Percentiles rank a stretch among this genome's conserved stretches.
These are phyloP conservation scores for Spodoptera picta DNA, from an alignment of 2,888 invertebrate species.

Conservation along the genomic window DNA sequence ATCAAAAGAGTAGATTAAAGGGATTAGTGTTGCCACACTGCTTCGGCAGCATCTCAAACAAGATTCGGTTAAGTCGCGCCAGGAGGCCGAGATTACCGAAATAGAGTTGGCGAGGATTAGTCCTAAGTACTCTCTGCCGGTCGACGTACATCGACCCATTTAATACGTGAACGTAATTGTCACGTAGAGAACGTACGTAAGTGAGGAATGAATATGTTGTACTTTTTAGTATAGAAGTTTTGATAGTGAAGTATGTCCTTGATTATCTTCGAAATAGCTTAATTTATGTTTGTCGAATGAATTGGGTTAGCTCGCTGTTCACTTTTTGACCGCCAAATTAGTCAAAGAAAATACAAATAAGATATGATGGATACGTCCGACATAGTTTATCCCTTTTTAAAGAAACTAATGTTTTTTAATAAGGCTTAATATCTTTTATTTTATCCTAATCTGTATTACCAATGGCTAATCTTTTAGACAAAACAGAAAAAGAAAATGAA, in stretches of 20 bases:
- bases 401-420: too few species aligned
- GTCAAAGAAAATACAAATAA: too few species aligned
- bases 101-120: slow-evolving; percentile 75
- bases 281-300: too few species aligned
- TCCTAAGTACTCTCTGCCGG: slow-evolving; percentile 53
- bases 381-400: too few species aligned
- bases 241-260: too few species aligned
- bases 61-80: slow-evolving; percentile 69
- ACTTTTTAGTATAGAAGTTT: too few species aligned
- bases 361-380: too few species aligned
- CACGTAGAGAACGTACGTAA: slow-evolving; percentile 13
- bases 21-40: slow-evolving; percentile 65
- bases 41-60: slow-evolving; percentile 70
- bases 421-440: neutral
- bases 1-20: slow-evolving; percentile 72
- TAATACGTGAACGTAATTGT: slow-evolving; percentile 32
- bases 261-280: too few species aligned
- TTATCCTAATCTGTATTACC: neutral
- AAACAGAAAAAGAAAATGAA: slow-evolving; percentile 11
- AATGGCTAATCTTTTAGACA: slow-evolving; percentile 15
- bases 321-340: too few species aligned
- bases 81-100: slow-evolving; percentile 72
- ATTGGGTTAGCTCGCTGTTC: too few species aligned
- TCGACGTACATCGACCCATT: slow-evolving; percentile 32
- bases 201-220: neutral